phyloP scores from a whole-genome alignment of 1,140 invertebrate genomes.

The Formica exsecta region DNA sequence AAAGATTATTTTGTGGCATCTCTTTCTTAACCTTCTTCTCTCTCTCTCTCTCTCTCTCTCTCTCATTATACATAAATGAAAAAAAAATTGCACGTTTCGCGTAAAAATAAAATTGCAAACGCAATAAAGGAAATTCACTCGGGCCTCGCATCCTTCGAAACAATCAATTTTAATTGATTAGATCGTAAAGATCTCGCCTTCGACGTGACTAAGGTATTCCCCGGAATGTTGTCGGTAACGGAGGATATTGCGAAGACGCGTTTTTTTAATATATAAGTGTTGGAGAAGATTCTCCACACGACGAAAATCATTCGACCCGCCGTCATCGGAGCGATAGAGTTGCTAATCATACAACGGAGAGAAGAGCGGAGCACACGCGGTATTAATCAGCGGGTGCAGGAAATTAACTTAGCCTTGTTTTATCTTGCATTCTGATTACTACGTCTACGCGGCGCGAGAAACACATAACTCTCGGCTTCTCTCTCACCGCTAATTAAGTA shows the following conservation, averaged over 20 bases:
- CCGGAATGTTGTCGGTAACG: slow-evolving; percentile 15
- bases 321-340: slow-evolving; percentile 35
- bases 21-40: no score
- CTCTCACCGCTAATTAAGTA: slow-evolving; percentile 67
- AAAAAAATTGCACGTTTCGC: not conserved
- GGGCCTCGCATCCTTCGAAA: not conserved
- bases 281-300: not conserved
- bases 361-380: slow-evolving; percentile 4
- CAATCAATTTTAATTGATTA: slow-evolving; percentile 26
- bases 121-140: not conserved
- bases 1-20: not conserved
- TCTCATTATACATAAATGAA: no score
- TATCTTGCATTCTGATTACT: slow-evolving; percentile 76
- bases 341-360: slow-evolving; percentile 41
- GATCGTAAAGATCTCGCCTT: not conserved
- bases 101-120: not conserved
- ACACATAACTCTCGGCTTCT: slow-evolving; percentile 52
- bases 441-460: slow-evolving; percentile 68
- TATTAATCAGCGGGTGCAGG: slow-evolving; percentile 70
- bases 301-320: slow-evolving; percentile 38
- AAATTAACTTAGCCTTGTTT: slow-evolving; percentile 76
- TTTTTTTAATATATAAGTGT: not conserved
- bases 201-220: slow-evolving; percentile 10
- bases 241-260: not conserved
- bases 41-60: no score